Percentiles rank a stretch among this genome's conserved stretches.
Conservation (phyloP, 2,113 vertebrate genomes). For the Pygoscelis adeliae region DNA sequence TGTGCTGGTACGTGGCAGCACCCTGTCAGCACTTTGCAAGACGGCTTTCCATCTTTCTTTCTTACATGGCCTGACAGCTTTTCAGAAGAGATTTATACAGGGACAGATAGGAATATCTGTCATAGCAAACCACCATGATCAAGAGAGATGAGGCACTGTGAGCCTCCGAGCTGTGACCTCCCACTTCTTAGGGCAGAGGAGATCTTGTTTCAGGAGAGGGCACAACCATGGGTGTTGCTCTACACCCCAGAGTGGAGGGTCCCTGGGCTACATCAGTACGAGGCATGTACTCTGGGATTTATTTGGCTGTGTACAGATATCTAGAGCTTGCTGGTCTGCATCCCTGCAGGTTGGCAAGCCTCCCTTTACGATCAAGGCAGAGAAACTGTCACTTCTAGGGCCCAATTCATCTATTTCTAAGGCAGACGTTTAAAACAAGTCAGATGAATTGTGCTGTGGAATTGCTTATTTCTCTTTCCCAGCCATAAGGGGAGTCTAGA, state of each 20-base stretch:
- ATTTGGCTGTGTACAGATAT: not conserved
- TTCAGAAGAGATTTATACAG: constrained; percentile 66
- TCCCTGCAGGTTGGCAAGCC: not conserved
- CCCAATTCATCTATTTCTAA: not conserved
- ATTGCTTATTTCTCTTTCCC: constrained; percentile 21
- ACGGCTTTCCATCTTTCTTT: constrained; percentile 60
- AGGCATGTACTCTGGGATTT: not conserved
- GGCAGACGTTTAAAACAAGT: not conserved
- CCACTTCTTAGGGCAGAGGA: not conserved
- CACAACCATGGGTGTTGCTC: not conserved
- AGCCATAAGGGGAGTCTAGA: not conserved
- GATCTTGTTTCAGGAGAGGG: not conserved
- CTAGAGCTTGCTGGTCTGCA: not conserved
- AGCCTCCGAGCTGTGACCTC: not conserved
- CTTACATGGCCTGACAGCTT: constrained; percentile 53
- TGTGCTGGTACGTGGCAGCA: not conserved
- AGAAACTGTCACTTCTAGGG: constrained; percentile 5
- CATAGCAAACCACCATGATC: not conserved
- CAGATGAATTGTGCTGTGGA: constrained; percentile 11
- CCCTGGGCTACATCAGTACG: not conserved
- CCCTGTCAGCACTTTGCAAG: constrained; percentile 51
- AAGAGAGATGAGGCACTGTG: not conserved
- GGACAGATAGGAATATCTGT: constrained; percentile 37
- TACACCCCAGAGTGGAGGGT: not conserved
- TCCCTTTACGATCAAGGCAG: not conserved